Conservation (phyloP, 2,113 vertebrate species). For the Silurus asotus region DNA sequence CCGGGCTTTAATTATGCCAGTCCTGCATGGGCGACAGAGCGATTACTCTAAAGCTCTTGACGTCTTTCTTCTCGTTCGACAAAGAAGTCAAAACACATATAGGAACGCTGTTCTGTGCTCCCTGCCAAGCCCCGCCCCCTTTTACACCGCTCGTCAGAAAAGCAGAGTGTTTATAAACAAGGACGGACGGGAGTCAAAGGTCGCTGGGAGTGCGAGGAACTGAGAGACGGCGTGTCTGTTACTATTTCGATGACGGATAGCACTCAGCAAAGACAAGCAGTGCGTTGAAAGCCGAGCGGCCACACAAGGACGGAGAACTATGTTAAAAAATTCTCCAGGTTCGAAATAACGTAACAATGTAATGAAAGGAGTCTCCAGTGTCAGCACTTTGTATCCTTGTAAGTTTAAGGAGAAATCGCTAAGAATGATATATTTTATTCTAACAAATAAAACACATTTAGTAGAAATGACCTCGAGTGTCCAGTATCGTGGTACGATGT, state of each 20-base stretch:
- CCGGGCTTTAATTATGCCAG: conserved; percentile 33
- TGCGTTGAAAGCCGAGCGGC: conserved; percentile 20
- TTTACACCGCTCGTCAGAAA: conserved; percentile 25
- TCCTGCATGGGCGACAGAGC: conserved; percentile 8
- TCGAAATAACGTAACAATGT: no score
- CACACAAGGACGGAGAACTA: conserved; percentile 7
- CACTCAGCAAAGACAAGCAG: conserved; percentile 31
- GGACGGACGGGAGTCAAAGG: conserved; percentile 32
- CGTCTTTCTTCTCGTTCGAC: conserved; percentile 39
- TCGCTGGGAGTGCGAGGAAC: conserved; percentile 13
- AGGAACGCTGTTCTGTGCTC: background rate
- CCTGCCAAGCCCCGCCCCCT: background rate
- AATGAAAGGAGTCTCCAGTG: background rate
- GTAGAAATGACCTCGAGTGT: background rate
- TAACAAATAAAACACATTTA: background rate
- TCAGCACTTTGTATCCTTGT: background rate
- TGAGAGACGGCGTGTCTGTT: conserved; percentile 21
- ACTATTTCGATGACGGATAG: conserved; percentile 27
- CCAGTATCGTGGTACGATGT: background rate
- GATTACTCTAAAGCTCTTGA: conserved; percentile 31
- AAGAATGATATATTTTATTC: no score
- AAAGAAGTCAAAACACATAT: conserved; percentile 37
- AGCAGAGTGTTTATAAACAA: conserved; percentile 43
- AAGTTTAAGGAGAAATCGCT: no score
- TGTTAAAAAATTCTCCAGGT: no score